Conservation (phyloP, 1,140 invertebrate species). For the Drosophila subpulchrella region DNA sequence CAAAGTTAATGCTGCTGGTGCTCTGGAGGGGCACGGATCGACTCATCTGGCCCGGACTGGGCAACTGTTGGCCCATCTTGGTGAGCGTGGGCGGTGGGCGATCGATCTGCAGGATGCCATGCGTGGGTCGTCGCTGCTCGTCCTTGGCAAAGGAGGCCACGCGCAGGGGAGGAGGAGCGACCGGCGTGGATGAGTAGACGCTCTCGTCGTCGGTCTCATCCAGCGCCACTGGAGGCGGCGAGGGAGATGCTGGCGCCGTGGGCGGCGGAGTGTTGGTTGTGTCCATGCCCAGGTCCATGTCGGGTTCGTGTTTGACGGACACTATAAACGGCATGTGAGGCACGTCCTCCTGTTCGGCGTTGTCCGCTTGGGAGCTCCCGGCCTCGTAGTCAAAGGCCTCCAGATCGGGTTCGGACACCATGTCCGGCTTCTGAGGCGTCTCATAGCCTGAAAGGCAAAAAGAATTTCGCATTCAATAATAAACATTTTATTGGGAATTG, state of each 20-base stretch:
- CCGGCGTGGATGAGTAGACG: constrained; percentile 7
- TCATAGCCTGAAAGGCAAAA: constrained; percentile 61
- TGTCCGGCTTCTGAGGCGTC: constrained; percentile 28
- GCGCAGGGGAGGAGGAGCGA: constrained; percentile 54
- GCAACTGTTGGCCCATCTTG: constrained; percentile 11
- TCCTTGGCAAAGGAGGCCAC: constrained; percentile 56
- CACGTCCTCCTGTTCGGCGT: constrained; percentile 26
- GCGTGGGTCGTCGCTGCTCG: constrained; percentile 32
- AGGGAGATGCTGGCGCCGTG: constrained; percentile 66
- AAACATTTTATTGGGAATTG: background rate
- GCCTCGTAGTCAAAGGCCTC: constrained; percentile 35
- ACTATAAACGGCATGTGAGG: constrained; percentile 61
- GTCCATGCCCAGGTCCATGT: constrained; percentile 68
- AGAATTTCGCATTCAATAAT: background rate
- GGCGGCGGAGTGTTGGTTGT: constrained; percentile 63
- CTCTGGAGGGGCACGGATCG: constrained; percentile 54
- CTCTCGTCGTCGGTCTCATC: constrained; percentile 11
- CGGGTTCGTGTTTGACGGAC: constrained; percentile 67
- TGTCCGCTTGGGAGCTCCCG: constrained; percentile 5
- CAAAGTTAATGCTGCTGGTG: constrained; percentile 67
- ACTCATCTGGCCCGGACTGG: constrained; percentile 12
- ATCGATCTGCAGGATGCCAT: constrained; percentile 59
- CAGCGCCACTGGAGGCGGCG: constrained; percentile 34
- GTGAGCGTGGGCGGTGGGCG: constrained; percentile 42
- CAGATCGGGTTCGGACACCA: constrained; percentile 46